phyloP scores from a whole-genome alignment of 2,888 invertebrate species.

The Parelbella ahira region DNA sequence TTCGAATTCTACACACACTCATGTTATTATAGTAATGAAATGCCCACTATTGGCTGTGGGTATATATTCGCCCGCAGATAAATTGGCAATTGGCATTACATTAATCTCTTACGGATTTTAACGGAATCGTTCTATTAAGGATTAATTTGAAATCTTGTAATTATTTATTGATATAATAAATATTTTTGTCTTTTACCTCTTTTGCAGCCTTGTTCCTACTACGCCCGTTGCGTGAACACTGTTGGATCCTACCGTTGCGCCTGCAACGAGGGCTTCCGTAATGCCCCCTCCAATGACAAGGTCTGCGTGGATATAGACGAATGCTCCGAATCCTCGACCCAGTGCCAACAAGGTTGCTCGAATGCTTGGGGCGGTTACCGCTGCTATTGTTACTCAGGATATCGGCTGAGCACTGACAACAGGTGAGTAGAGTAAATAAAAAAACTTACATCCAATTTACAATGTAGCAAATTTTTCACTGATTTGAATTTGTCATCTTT shows the following conservation, averaged over 20 bases:
- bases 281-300: conserved; percentile 68
- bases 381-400: conserved; percentile 94
- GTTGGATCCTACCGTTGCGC: conserved; percentile 71
- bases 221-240: conserved; percentile 67
- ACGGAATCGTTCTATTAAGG: too few species aligned
- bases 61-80: too few species aligned
- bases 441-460: background rate
- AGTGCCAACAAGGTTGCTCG: conserved; percentile 92
- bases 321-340: conserved; percentile 73
- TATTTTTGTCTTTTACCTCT: too few species aligned
- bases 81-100: too few species aligned
- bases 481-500: too few species aligned
- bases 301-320: conserved; percentile 85
- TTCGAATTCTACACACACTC: too few species aligned
- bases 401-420: conserved; percentile 86
- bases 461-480: too few species aligned
- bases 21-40: too few species aligned
- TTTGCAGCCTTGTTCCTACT: conserved; percentile 62
- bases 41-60: too few species aligned
- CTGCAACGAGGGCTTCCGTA: conserved; percentile 65
- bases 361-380: conserved; percentile 95
- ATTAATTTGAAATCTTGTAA: too few species aligned
- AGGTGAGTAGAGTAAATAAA: conserved; percentile 57
- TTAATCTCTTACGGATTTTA: too few species aligned
- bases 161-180: too few species aligned